Conservation (phyloP, 2,113 vertebrate genomes). For the Xenus cinereus region DNA sequence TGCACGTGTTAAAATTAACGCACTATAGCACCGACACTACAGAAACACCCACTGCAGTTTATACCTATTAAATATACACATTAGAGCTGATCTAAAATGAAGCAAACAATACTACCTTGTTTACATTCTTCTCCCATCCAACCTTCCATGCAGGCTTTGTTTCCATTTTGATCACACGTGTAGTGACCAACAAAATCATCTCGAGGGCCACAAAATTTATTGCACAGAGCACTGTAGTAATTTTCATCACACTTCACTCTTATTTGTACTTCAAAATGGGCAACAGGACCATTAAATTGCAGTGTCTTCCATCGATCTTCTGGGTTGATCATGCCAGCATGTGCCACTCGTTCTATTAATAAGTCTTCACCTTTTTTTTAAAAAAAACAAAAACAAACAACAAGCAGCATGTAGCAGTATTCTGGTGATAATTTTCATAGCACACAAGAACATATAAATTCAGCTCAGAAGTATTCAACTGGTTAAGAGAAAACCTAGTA, state of each 20-base stretch:
- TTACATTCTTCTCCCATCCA: conserved; percentile 90
- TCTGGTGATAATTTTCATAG: background rate
- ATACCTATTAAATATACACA: background rate
- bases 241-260: conserved; percentile 88
- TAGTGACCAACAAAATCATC: conserved; percentile 94
- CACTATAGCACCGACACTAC: background rate
- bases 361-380: conserved; percentile 80
- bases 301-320: conserved; percentile 86
- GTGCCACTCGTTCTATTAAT: conserved; percentile 85
- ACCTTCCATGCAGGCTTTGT: conserved; percentile 91
- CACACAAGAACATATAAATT: background rate
- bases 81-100: background rate
- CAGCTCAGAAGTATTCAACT: background rate
- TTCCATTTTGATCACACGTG: conserved; percentile 87
- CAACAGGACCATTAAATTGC: conserved; percentile 77
- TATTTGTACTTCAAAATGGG: conserved; percentile 84
- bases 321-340: conserved; percentile 89
- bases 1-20: background rate
- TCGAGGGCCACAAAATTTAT: conserved; percentile 90
- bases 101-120: conserved; percentile 74
- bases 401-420: background rate
- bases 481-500: background rate
- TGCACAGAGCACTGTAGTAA: conserved; percentile 92
- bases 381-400: background rate
- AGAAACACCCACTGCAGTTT: background rate